Evolutionary conservation across 2,797 vertebrate genomes (phyloP), one percentile per base, ranked within the genome.

Genomic region (Sebastes kiyomatsui): DNA sequence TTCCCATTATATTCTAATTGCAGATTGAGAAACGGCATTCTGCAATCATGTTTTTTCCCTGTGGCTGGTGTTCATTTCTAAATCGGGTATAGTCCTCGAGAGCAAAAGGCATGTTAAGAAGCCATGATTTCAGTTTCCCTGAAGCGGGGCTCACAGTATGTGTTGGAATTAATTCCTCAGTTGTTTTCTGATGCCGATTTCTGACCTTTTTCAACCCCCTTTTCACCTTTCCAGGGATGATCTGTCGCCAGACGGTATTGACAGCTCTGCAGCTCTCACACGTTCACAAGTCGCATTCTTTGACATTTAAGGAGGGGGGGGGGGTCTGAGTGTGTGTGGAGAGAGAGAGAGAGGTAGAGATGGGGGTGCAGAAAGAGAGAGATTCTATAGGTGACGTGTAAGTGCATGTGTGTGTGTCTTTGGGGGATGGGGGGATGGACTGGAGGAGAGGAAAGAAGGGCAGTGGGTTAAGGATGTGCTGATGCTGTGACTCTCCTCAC

Each of bases 391-490:
- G 25, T 77, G 32, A 46, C 42, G 59, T 69, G 56, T 58, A 22
- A 3, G 25, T 75, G 59, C 22, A 12, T 7, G 28, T 54, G 72
- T 54, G 72, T 85, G 70, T 84, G 83, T 42, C 70, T 92, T 74
- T 65, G 69, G 52, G 64, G 81, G 83, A 84, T 77, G 27, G 77
- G 84, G 86, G 78, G 46, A 18, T 9, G 22, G 49, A 20, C 38
- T 62, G 65, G 59, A 67, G 59, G 25, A 22, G 56, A 68, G 72
- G 84, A 90, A 93, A 95, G 88, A 92, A 94, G 94, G 94, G 90
- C 93, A 94, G 87, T 93, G 93, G 93, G 93, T 94, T 94, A 94
- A 88, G 84, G 91, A 93, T 92, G 90, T 90, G 90, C 91, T 92
- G 92, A 93, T 90, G 89, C 83, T 80, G 79, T 81, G 86, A 88